phyloP scores from a whole-genome alignment of 2,888 invertebrate species.

The Ormyrus nitidulus region DNA sequence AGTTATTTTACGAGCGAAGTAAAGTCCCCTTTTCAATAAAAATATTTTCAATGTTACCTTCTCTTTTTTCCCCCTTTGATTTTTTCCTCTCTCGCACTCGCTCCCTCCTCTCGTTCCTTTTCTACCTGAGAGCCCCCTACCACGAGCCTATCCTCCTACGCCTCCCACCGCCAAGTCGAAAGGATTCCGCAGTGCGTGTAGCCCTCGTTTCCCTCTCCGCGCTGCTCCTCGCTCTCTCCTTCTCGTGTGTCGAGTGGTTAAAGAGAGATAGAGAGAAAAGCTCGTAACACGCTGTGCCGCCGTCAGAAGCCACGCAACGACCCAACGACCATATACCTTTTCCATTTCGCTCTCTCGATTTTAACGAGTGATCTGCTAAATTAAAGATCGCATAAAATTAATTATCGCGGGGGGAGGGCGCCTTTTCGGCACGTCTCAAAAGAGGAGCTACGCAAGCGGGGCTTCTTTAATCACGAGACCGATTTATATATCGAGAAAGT shows the following conservation, averaged over 20 bases:
- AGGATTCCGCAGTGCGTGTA: conserved; percentile 58
- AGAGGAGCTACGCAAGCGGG: background rate
- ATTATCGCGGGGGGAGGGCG: conserved; percentile 19
- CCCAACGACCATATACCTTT: conserved; percentile 56
- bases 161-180: conserved; percentile 51
- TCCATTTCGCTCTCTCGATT: conserved; percentile 31
- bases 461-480: conserved; percentile 1
- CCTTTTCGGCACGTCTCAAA: conserved; percentile 33
- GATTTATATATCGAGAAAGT: conserved; percentile 33
- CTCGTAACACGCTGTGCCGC: conserved; percentile 34
- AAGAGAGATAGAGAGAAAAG: background rate
- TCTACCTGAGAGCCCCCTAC: conserved; percentile 31
- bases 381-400: conserved; percentile 48
- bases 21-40: conserved; percentile 42
- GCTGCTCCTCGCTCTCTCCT: background rate
- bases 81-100: conserved; percentile 18
- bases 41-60: conserved; percentile 50
- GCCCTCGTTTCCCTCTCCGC: conserved; percentile 53
- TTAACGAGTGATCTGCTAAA: conserved; percentile 44
- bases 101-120: conserved; percentile 4
- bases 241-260: background rate
- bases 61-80: conserved; percentile 34
- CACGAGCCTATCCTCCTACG: conserved; percentile 46
- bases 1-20: background rate
- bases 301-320: conserved; percentile 44